Base-by-base conservation (phyloP, 1,140 invertebrate species). In the Eupeodes corollae region DNA sequence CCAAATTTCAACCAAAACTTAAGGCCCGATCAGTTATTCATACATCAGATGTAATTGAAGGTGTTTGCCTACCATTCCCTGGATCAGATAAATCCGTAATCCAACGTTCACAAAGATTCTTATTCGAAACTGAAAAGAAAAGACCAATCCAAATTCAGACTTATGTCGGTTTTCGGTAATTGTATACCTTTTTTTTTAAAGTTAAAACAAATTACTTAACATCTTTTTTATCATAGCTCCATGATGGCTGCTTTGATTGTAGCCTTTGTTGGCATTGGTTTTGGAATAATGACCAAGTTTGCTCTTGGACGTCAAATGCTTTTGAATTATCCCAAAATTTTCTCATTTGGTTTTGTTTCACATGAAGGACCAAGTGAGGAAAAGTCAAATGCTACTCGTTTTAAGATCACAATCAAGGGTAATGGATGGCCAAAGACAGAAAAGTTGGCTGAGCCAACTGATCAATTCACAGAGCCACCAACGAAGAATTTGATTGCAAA, bases 11-110 rank as follows among this genome's bases (percentile, higher is more conserved):
- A 48, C 82, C 83, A 13, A 76, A 73, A 56, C 64, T 85, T 26
- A 70, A 75, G 55, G 47, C 55, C 38, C 75, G 63, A 11, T 56
- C 69, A 1, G 41, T 70, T 2, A 50, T 90, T 11, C 88, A 86
- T 59, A 75, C 75, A 42, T 79, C 73, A 45, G 52, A 75, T 3
- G 64, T 80, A 18, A 69, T 77, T 5, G 61, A 78, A 40, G 55
- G 57, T 14, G 75, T 75, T n/a, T 84, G 81, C 56, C 34, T 85
- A 2, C 79, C 83, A 12, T 94, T 94, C 67, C 76, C 77, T 1
- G 86, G 86, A 9, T 73, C 84, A 18, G 92, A 97, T 73, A 75
- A 77, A 47, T 82, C 86, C 8, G 80, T 96, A 9, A 79, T 86
- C 5, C 61, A 78, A 44, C 75, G 89, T 18, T 81, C 87, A 1